Evolutionary conservation across 2,797 vertebrate genomes (phyloP), one percentile per base, ranked within the genome.

Genomic region (Peromyscus melanophrys): DNA sequence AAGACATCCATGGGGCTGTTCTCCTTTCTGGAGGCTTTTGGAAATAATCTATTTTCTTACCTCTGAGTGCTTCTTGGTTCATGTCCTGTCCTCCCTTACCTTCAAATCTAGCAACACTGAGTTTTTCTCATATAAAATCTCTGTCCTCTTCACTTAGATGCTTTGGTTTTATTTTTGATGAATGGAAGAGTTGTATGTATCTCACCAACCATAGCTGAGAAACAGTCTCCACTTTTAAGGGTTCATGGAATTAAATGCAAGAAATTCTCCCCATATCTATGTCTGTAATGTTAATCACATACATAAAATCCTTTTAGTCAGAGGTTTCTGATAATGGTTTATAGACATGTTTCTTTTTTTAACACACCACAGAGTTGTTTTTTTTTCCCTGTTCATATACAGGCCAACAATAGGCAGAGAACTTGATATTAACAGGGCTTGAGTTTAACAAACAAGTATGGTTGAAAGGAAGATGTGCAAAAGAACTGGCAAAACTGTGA

Each of bases 51-150:
- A 81, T 89, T 75, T 78, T 34, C 46, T 78, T 91, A 21, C n/a
- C 75, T 92, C 94, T 31, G 40, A 76, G 12, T 52, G 43, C 80
- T 55, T 29, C 19, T 71, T 63, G 71, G 4, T 86, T 92, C 49
- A 55, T 55, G n/a, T 1, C 2, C 3, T 82, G 3, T 31, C 11
- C 91, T 91, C 25, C 61, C 90, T 52, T n/a, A 83, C 83, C 71
- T 95, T 87, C 63, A 95, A 83, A 80, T 89, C 40, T 21, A 93
- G 65, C n/a, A 96, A 80, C 4, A 1, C 12, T 29, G n/a, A 92
- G 25, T 85, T 40, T 8, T 67, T 84, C 77, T 96, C 65, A 73
- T 14, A 11, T 37, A 55, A 9, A 84, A 16, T 37, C 37, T 89
- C 21, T 57, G 13, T 13, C 12, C 2, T 75, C 29, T 92, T 92